Evolutionary conservation across 1,140 invertebrate species (phyloP), one percentile per base, ranked within the genome.

Genomic region (Sitodiplosis mosellana): DNA sequence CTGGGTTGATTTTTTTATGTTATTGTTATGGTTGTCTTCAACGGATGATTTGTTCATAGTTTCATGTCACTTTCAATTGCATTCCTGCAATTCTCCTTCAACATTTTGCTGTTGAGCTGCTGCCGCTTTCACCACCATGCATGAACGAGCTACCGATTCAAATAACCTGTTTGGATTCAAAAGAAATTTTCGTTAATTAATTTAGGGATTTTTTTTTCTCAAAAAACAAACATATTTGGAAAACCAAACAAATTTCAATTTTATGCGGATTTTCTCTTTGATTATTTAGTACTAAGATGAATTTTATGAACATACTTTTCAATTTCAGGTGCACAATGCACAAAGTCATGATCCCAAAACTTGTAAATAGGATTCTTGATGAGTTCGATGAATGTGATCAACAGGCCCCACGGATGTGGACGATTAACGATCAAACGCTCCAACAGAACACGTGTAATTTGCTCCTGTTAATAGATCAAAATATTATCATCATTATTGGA

Each of bases 321-420:
- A 61, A 98, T 96, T 71, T 99, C 95, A 8, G 93, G 92, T 21
- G 94, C 93, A 70, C 94, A 99, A 61, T 93, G 87, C 0, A 99
- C 94, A 72, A 99, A 99, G 54, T 99, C 93, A 61, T 99, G 93
- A 46, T 82, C 80, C 94, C 94, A 99, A 67, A 99, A 99, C 66
- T 96, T 95, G 70, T 96, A 99, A n/a, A 80, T 82, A 11, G 88
- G 89, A 70, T 99, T 99, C 61, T 97, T 97, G 56, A 99, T 97
- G 15, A 99, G 74, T 68, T 99, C 95, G 56, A 98, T 98, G 65
- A 99, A 99, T 0, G 96, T 99, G 43, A 99, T 94, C 6, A 99
- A 72, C 10, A 99, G 69, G 22, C 96, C 96, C 96, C 96, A 99
- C 1, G 96, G 96, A 71, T 99, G 95, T 8, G 96, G 96, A 51